Conservation (phyloP, 2,888 invertebrate genomes). For the Heliconius ismenius region DNA sequence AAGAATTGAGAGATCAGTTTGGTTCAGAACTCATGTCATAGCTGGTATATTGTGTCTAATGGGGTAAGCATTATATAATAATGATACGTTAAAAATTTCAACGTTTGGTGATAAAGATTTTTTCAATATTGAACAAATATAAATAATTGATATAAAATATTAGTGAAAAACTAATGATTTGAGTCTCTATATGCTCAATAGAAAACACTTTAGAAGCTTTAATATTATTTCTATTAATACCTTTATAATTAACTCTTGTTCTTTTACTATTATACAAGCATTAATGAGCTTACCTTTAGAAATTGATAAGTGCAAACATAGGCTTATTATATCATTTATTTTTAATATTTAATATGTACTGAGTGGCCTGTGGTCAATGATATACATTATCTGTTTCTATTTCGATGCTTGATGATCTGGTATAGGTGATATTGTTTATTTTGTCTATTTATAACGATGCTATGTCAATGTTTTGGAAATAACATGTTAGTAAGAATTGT, state of each 20-base stretch:
- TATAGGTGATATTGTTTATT: not conserved
- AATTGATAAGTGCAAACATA: not conserved
- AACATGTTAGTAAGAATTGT: no score
- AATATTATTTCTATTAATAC: no score
- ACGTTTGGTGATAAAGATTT: no score
- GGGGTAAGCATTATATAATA: slow-evolving; percentile 4
- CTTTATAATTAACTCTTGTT: no score
- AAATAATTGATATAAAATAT: no score
- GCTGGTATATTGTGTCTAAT: slow-evolving; percentile 9
- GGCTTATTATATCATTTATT: not conserved
- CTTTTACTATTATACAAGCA: no score
- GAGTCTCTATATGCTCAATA: no score
- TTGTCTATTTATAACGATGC: not conserved
- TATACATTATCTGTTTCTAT: not conserved
- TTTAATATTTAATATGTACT: not conserved
- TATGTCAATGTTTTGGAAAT: not conserved
- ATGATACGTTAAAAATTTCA: no score
- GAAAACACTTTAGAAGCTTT: no score
- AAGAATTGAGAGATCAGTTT: slow-evolving; percentile 5
- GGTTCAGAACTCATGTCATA: not conserved
- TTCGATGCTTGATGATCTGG: not conserved
- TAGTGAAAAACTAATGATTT: no score
- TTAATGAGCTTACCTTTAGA: not conserved
- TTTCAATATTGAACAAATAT: no score
- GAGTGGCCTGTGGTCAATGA: not conserved